Conservation (phyloP, 2,113 vertebrate species). For the Callionymus lyra region DNA sequence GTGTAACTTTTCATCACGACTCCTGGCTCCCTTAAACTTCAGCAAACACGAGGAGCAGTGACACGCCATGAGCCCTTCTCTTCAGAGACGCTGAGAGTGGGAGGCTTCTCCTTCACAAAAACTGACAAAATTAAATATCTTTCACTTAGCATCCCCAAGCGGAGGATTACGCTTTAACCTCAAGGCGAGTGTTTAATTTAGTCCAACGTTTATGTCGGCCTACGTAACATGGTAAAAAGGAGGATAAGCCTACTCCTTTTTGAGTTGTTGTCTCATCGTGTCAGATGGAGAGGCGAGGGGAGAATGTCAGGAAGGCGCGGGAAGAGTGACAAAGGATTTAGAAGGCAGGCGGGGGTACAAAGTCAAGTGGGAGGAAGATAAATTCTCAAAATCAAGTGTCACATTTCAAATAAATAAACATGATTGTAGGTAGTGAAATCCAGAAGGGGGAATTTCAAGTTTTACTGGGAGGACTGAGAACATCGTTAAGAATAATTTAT, state of each 20-base stretch:
- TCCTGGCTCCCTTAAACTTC: neutral
- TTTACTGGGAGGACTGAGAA: no score
- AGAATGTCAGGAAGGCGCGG: constrained; percentile 5
- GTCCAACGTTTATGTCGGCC: constrained; percentile 33
- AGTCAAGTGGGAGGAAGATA: constrained; percentile 42
- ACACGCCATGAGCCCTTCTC: constrained; percentile 30
- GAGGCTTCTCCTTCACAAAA: constrained; percentile 30
- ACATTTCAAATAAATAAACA: constrained; percentile 49
- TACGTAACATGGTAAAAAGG: constrained; percentile 31
- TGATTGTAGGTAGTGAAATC: constrained; percentile 15
- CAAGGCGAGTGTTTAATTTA: constrained; percentile 36
- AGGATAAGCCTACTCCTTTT: constrained; percentile 6
- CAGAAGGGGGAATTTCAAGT: no score
- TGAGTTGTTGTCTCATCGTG: neutral
- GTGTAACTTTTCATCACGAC: no score
- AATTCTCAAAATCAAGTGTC: constrained; percentile 39
- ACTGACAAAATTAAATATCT: constrained; percentile 23
- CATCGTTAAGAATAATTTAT: no score
- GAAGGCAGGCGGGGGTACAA: constrained; percentile 34
- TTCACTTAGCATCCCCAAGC: constrained; percentile 20
- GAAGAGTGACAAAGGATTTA: constrained; percentile 24
- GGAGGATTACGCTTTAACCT: constrained; percentile 33
- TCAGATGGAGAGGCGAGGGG: neutral
- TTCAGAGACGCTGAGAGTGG: constrained; percentile 40
- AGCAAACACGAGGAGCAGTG: constrained; percentile 18